Conservation (phyloP, 2,113 vertebrate genomes). For the Ginglymostoma cirratum region DNA sequence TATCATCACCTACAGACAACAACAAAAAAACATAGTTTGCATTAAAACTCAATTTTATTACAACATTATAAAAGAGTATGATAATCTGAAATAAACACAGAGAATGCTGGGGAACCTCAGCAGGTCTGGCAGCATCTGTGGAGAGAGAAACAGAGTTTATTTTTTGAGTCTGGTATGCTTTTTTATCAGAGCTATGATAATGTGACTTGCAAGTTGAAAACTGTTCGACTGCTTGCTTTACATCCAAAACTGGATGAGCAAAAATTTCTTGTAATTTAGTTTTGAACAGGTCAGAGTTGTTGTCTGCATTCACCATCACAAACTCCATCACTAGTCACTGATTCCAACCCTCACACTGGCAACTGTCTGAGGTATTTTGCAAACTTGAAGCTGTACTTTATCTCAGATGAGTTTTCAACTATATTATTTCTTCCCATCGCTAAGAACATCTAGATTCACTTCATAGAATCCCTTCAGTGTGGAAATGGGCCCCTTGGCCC, state of each 20-base stretch:
- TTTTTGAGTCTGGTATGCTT: too few species aligned
- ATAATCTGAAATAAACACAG: neutral
- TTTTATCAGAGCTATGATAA: too few species aligned
- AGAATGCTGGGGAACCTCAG: too few species aligned
- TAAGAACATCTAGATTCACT: neutral
- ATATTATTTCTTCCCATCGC: neutral
- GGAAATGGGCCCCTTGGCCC: too few species aligned
- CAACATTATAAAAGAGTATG: neutral
- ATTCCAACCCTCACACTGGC: neutral
- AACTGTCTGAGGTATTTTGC: neutral
- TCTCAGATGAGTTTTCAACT: neutral
- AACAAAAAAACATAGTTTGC: neutral
- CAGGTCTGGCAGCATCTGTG: too few species aligned
- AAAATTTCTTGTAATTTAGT: neutral
- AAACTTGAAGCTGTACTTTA: neutral
- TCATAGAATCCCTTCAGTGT: too few species aligned
- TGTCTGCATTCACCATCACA: neutral
- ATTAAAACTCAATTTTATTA: neutral
- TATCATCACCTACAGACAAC: too few species aligned
- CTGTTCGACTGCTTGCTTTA: neutral
- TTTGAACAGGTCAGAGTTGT: neutral
- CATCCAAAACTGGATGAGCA: neutral
- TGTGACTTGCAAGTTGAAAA: neutral
- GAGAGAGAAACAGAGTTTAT: too few species aligned
- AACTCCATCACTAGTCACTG: neutral